A percentile compares a stretch with the other conserved stretches of the same genome.
These are phyloP conservation scores for Cantharis flavilabris DNA, from an alignment of 2,888 invertebrate species.

Conservation along the genomic window DNA sequence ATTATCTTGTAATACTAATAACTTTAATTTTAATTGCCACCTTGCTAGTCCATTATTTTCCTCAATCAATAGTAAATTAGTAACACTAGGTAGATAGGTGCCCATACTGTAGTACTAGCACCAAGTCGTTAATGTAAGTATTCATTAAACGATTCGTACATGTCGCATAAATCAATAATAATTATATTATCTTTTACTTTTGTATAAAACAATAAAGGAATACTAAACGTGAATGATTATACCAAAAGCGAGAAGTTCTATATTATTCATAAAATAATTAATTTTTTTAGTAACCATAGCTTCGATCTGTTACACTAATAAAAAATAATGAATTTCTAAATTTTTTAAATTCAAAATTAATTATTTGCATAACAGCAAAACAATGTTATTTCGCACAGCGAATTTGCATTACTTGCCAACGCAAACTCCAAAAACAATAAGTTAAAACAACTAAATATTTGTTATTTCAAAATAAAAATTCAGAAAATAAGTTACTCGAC, in stretches of 20 bases:
- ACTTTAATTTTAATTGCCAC: not conserved
- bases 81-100: not conserved
- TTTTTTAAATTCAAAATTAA: too few species aligned
- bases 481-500: too few species aligned
- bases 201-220: not conserved
- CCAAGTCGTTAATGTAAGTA: not conserved
- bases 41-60: not conserved
- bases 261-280: not conserved
- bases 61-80: not conserved
- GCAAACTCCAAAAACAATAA: too few species aligned
- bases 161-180: not conserved
- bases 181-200: not conserved
- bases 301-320: too few species aligned
- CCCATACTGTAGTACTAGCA: not conserved
- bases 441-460: too few species aligned
- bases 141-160: not conserved
- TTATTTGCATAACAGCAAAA: too few species aligned
- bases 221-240: not conserved
- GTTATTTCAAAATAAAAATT: too few species aligned
- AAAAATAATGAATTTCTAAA: too few species aligned
- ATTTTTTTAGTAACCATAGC: too few species aligned
- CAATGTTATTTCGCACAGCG: too few species aligned
- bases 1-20: not conserved
- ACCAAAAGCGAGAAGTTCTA: not conserved
- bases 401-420: too few species aligned